A percentile compares a stretch with the other conserved stretches of the same genome.
Conservation (phyloP, 2,113 vertebrate species). For the Psophia crepitans region DNA sequence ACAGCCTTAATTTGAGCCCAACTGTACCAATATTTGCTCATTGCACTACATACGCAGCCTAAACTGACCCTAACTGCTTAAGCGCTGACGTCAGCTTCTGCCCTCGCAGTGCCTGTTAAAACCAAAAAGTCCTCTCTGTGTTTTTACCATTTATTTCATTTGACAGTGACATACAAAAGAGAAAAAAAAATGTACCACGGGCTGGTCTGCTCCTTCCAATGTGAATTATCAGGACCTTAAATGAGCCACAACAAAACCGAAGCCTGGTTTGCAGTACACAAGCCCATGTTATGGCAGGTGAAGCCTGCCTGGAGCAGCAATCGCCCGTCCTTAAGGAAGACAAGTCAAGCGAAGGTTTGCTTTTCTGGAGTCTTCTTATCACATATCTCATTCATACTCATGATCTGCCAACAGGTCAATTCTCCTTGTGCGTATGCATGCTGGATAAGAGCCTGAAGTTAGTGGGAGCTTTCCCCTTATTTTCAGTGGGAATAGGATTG, state of each 20-base stretch:
- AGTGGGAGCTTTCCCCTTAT: background rate
- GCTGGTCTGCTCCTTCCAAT: background rate
- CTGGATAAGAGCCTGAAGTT: background rate
- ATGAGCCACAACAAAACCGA: background rate
- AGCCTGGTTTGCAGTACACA: background rate
- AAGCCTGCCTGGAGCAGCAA: background rate
- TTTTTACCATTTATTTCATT: background rate
- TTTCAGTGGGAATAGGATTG: background rate
- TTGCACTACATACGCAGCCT: background rate
- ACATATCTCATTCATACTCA: accelerated
- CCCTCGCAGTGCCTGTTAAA: background rate
- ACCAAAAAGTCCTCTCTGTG: background rate
- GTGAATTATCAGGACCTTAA: background rate
- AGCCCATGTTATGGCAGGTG: background rate
- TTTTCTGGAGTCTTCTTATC: background rate
- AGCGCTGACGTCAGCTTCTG: background rate
- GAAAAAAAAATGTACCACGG: background rate
- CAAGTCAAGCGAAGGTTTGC: background rate
- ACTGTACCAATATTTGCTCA: background rate
- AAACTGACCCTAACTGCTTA: background rate
- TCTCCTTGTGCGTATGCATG: background rate
- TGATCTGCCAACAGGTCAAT: background rate
- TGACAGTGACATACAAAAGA: background rate
- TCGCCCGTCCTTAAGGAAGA: background rate
- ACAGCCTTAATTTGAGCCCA: background rate